These are phyloP conservation scores for Porphyrio hochstetteri DNA, from an alignment of 2,113 vertebrate genomes.

Conservation along the genomic window DNA sequence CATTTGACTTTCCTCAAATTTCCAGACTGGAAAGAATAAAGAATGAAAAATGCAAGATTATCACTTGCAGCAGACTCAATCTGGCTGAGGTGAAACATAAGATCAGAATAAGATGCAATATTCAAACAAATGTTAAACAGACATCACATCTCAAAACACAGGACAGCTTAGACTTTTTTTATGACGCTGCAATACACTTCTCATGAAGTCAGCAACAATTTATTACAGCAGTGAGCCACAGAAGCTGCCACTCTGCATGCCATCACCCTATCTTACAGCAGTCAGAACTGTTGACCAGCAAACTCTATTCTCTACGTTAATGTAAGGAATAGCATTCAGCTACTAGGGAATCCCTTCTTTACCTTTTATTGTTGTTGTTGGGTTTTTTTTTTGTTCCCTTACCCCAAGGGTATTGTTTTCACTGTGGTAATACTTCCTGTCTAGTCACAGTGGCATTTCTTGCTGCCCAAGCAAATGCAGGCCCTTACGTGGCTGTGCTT, in stretches of 20 bases:
- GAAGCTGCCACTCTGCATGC: not conserved
- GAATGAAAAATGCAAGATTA: not conserved
- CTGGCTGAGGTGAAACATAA: not conserved
- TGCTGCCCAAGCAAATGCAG: not conserved
- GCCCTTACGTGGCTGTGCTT: not conserved
- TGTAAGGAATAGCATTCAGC: not conserved
- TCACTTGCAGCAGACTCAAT: not conserved
- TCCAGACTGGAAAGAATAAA: not conserved
- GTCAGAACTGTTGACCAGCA: not conserved
- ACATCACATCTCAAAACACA: not conserved
- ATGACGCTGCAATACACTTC: not conserved
- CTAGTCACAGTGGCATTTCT: not conserved
- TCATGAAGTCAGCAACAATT: not conserved
- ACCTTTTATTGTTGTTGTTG: not conserved
- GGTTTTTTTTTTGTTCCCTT: not conserved
- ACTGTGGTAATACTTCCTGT: not conserved
- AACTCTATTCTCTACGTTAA: not conserved
- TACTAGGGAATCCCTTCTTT: not conserved
- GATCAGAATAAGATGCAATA: not conserved
- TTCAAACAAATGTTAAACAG: not conserved
- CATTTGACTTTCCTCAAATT: not conserved
- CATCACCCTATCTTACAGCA: not conserved
- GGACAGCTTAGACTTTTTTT: not conserved
- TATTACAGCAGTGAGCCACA: not conserved
- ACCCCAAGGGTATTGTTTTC: not conserved